Evolutionary conservation across 2,113 vertebrate species (phyloP), one percentile per base, ranked within the genome.

Genomic region (Zosterops pallidus): DNA sequence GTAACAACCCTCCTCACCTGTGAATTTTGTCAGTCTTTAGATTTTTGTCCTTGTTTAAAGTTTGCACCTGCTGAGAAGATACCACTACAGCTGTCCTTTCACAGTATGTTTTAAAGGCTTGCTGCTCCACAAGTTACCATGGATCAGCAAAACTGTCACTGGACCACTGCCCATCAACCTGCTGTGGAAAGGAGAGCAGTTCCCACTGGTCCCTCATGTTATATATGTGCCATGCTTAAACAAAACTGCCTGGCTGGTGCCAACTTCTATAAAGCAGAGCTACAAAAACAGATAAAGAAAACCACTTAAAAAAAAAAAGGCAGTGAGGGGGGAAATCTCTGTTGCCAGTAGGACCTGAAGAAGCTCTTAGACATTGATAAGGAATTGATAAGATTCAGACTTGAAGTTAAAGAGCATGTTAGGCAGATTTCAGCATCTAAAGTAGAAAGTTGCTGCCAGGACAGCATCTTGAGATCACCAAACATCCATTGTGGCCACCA

Each of bases 401-500:
- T 59, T 76, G 60, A 87, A 77, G 19, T 37, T 71, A 64, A 92
- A 49, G 47, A 71, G 20, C 7, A 50, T 2, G 3, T 57, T 59
- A n/a, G 57, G n/a, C 19, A 90, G 31, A 77, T 46, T 81, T 65
- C 59, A 82, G 19, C 19, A 33, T 57, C 41, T 41, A 16, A 52
- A 63, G 12, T 4, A 39, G 39, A 76, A 68, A 67, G 37, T 9
- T 42, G 10, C 62, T 80, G 24, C 53, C 49, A 42, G 67, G 52
- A 72, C 65, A 59, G 9, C 6, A 11, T 76, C 23, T 50, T 74
- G 52, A n/a, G 26, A 37, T 28, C 35, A 49, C 49, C 57, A 42
- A 22, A 63, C 12, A n/a, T 29, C 8, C 15, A 11, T 5, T 57
- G 42, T 0, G 0, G 12, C 24, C 9, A 14, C 20, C 25, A 64